Base-by-base conservation (phyloP, 2,888 invertebrate genomes). In the Aquatica leii region DNA sequence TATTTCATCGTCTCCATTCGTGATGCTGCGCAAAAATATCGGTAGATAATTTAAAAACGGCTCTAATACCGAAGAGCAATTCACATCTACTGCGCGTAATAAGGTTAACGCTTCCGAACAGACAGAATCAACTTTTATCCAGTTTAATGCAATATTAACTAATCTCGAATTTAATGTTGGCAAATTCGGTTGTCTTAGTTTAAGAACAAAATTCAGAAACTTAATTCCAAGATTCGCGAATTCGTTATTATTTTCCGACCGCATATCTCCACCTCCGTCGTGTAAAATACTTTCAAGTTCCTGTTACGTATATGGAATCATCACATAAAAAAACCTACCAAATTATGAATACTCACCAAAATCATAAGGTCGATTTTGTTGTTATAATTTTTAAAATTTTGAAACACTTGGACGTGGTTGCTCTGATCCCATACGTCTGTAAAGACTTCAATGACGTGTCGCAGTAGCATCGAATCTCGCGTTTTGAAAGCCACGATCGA, bases 391-490 rank as follows among this genome's bases (percentile, higher is more conserved):
- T 72, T 69, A 71, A 73, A 77, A 48, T 62, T 55, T 35, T 67
- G 20, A 31, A 72, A 68, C 53, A 63, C 62, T 35, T 67, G 62
- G 14, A 69, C 66, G 41, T 68, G 62, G 55, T 65, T 69, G 34
- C 78, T 77, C 55, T 82, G 82, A 55, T 81, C 74, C 54, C 80
- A 76, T 21, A 84, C 80, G 68, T 86, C 86, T 18, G 83, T 74
- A 69, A 85, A 86, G 71, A 86, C 86, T 54, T 85, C 85, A 4
- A 85, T 82, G 9, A 85, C 80, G 56, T 86, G 86, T 60, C 84
- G 73, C 40, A 87, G 71, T 12, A 84, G 74, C 35, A 83, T 76
- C 5, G 80, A 72, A 73, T 86, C 85, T 51, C 79, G 78, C 20
- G 77, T 74, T 62, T 76, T 77, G 59, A 85, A 81, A 1, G 85